Evolutionary conservation across 2,797 vertebrate genomes (phyloP).

Genomic region (Gephyroberyx darwinii): DNA sequence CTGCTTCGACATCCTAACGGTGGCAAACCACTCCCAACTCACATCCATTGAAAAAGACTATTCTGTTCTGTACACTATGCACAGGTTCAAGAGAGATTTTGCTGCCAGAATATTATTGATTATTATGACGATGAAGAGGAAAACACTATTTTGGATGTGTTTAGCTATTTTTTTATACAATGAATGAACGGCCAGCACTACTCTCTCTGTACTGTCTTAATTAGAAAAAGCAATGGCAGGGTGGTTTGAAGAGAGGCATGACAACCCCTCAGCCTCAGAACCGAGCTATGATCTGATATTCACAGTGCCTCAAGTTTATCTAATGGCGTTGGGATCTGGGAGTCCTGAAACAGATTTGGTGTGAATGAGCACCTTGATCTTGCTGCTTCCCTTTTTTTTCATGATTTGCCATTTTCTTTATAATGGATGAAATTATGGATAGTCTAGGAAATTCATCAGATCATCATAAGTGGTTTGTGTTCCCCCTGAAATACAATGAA

Average conservation of each 20-base stretch:
- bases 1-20: conserved; percentile 37
- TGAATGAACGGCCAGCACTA: conserved; percentile 69
- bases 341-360: conserved; percentile 56
- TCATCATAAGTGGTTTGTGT: conserved; percentile 21
- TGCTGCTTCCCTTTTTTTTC: conserved; percentile 67
- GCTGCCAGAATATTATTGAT: conserved; percentile 62
- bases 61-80: conserved; percentile 67
- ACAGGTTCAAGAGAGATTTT: conserved; percentile 63
- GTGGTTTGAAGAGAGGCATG: conserved; percentile 40
- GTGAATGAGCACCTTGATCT: conserved; percentile 55
- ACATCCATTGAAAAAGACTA: conserved; percentile 19
- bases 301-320: conserved; percentile 80
- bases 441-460: conserved; percentile 36
- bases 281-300: conserved; percentile 58
- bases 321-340: conserved; percentile 50
- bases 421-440: conserved; percentile 30
- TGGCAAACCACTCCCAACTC: conserved; percentile 31
- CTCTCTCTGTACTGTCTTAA: conserved; percentile 71
- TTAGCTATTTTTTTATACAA: conserved; percentile 72
- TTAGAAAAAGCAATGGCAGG: conserved; percentile 44
- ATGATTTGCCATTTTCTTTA: conserved; percentile 44
- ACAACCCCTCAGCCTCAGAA: conserved; percentile 41
- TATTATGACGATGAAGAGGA: conserved; percentile 64
- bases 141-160: conserved; percentile 77
- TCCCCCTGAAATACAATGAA: conserved; percentile 13